Conservation (phyloP, 1,140 invertebrate species). For the Ips typographus region DNA sequence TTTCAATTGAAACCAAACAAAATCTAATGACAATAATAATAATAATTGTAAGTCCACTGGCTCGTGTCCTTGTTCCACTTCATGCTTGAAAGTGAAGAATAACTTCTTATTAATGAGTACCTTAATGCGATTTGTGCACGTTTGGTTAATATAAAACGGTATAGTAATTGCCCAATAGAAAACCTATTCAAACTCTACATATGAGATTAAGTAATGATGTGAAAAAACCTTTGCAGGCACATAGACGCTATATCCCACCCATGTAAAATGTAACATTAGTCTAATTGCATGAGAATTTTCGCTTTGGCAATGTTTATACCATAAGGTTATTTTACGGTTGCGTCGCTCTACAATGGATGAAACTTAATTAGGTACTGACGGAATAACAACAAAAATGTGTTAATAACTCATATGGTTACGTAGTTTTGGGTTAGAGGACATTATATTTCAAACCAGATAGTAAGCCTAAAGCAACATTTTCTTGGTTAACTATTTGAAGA, state of each 20-base stretch:
- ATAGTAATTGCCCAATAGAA: neutral
- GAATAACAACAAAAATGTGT: too few species aligned
- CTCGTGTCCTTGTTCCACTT: neutral
- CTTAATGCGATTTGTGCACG: neutral
- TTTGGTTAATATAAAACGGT: neutral
- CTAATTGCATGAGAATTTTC: slow-evolving; percentile 3
- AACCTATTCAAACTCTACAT: neutral
- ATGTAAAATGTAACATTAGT: neutral
- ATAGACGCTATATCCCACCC: neutral
- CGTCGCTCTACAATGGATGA: too few species aligned
- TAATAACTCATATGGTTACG: too few species aligned
- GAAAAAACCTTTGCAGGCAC: neutral
- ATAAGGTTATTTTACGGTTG: neutral
- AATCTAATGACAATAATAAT: too few species aligned
- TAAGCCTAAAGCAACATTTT: too few species aligned
- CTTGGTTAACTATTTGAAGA: too few species aligned
- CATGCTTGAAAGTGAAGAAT: neutral
- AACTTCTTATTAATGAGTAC: neutral
- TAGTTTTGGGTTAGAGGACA: too few species aligned
- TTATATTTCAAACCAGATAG: too few species aligned
- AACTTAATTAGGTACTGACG: neutral
- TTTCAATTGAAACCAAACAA: too few species aligned
- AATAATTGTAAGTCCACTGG: too few species aligned
- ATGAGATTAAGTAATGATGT: slow-evolving; percentile 1
- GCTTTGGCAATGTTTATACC: neutral